Conservation (phyloP, 2,797 vertebrate species). For the Microchirus variegatus region DNA sequence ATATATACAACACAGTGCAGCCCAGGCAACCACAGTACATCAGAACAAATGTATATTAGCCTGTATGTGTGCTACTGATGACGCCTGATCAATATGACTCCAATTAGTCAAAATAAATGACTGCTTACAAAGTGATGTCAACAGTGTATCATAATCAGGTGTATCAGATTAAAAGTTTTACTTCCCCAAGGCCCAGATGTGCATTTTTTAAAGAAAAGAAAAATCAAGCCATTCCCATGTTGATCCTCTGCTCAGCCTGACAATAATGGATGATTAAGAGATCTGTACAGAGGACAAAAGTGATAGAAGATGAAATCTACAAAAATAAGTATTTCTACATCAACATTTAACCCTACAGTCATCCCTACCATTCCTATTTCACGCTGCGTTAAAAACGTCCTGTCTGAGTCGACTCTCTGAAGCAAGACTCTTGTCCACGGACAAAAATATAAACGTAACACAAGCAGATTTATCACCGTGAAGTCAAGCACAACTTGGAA, state of each 20-base stretch:
- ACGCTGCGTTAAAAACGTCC: slow-evolving; percentile 31
- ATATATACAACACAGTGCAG: not conserved
- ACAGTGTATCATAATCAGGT: not conserved
- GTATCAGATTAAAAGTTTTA: not conserved
- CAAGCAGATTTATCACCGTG: slow-evolving; percentile 27
- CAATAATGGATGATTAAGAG: slow-evolving; percentile 18
- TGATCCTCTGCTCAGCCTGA: slow-evolving; percentile 40
- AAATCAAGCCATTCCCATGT: slow-evolving; percentile 11
- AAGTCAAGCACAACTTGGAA: slow-evolving; percentile 45
- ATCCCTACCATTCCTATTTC: not conserved
- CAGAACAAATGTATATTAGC: not conserved
- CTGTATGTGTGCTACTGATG: not conserved
- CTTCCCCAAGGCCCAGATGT: slow-evolving; percentile 18
- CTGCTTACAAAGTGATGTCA: not conserved
- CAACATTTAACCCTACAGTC: slow-evolving; percentile 39
- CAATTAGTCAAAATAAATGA: not conserved
- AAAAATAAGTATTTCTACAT: slow-evolving; percentile 66
- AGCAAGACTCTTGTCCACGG: slow-evolving; percentile 28
- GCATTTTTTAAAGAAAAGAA: not conserved
- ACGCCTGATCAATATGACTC: slow-evolving; percentile 8
- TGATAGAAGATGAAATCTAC: slow-evolving; percentile 37
- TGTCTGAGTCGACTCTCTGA: slow-evolving; percentile 42
- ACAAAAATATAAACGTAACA: slow-evolving; percentile 11
- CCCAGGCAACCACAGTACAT: not conserved
- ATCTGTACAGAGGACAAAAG: slow-evolving; percentile 28